Evolutionary conservation across 1,140 invertebrate species (phyloP).

Genomic region (Papilio polyxenes): DNA sequence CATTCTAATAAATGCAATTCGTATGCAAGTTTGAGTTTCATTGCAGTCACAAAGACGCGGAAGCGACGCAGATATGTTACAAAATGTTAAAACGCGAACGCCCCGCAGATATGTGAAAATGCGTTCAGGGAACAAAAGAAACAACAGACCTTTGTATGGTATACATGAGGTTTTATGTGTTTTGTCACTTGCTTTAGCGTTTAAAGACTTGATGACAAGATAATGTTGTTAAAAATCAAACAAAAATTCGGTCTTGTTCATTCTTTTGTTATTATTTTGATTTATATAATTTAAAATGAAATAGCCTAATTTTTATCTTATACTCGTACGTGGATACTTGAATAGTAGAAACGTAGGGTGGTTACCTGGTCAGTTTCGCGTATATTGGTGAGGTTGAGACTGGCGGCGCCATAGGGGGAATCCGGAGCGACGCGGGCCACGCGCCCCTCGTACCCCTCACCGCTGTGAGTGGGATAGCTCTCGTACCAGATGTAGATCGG

Average conservation of each 20-base stretch:
- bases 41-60: constrained; percentile 30
- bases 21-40: constrained; percentile 12
- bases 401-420: constrained; percentile 93
- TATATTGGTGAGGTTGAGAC: constrained; percentile 96
- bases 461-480: constrained; percentile 96
- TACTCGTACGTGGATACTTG: not conserved
- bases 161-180: constrained; percentile 16
- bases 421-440: constrained; percentile 93
- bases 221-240: not conserved
- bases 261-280: too few relatives aligned
- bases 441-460: constrained; percentile 94
- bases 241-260: not conserved
- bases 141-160: constrained; percentile 2
- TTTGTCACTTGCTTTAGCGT: not conserved
- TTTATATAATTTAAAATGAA: too few relatives aligned
- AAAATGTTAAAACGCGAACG: constrained; percentile 15
- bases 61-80: constrained; percentile 30
- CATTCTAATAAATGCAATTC: not conserved
- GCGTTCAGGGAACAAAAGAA: constrained; percentile 17
- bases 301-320: too few relatives aligned
- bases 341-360: not conserved
- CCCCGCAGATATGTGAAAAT: constrained; percentile 14
- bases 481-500: constrained; percentile 99
- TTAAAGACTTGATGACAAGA: not conserved
- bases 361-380: constrained; percentile 90